Evolutionary conservation across 2,797 vertebrate genomes (phyloP).

Genomic region (Potorous gilbertii): DNA sequence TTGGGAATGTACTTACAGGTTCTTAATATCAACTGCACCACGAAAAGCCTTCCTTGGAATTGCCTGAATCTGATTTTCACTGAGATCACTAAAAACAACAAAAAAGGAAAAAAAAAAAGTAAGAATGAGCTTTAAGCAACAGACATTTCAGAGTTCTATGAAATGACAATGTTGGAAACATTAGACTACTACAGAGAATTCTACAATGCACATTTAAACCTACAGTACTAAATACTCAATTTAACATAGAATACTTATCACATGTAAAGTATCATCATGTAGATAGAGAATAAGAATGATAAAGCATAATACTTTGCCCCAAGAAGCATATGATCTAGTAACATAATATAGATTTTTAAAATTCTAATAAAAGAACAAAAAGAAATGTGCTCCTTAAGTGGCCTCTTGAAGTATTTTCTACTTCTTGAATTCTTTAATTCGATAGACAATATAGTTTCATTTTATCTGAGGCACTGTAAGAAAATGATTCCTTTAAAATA

Average conservation of each 20-base stretch:
- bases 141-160: not conserved
- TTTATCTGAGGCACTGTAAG: conserved; percentile 34
- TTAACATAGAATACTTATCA: not conserved
- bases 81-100: conserved; percentile 91
- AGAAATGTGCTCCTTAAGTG: not conserved
- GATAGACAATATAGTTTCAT: conserved; percentile 21
- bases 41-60: conserved; percentile 98
- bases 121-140: not conserved
- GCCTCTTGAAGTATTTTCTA: conserved; percentile 27
- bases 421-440: conserved; percentile 37
- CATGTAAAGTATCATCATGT: not conserved
- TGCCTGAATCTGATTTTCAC: conserved; percentile 98
- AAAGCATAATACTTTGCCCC: not conserved
- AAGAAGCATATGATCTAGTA: not conserved
- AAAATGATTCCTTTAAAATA: conserved; percentile 45
- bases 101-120: conserved; percentile 48
- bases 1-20: conserved; percentile 91
- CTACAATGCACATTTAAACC: not conserved
- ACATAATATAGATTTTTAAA: not conserved
- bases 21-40: conserved; percentile 98
- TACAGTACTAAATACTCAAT: not conserved
- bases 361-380: conserved; percentile 4
- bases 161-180: not conserved
- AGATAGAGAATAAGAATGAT: not conserved
- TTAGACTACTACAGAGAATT: not conserved